Conservation (phyloP, 1,140 invertebrate species). For the Octopus bimaculoides region DNA sequence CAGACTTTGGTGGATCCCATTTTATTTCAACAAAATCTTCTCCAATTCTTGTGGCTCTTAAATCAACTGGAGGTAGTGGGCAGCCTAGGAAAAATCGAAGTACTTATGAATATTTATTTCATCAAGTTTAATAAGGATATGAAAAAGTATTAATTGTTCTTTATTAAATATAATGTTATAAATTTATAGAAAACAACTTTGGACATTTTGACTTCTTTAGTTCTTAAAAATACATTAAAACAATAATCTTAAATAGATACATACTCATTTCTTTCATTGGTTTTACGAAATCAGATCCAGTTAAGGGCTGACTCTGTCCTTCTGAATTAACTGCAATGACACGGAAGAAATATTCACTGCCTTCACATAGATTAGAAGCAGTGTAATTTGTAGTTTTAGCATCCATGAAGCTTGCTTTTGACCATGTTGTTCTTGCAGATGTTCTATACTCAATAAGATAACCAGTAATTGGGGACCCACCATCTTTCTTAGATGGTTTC, state of each 20-base stretch:
- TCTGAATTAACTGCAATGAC: constrained; percentile 81
- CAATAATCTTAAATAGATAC: constrained; percentile 12
- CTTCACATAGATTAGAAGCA: constrained; percentile 31
- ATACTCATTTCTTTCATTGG: constrained; percentile 87
- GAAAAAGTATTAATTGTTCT: not conserved
- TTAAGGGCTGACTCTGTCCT: constrained; percentile 84
- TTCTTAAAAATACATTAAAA: not conserved
- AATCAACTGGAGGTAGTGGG: constrained; percentile 86
- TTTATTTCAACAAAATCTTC: constrained; percentile 91
- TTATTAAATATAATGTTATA: constrained; percentile 39
- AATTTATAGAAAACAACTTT: not conserved
- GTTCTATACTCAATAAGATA: constrained; percentile 54
- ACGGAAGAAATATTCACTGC: constrained; percentile 37
- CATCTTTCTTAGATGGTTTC: constrained; percentile 46
- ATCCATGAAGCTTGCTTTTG: constrained; percentile 66
- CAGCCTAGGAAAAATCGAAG: constrained; percentile 65
- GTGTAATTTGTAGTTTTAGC: constrained; percentile 58
- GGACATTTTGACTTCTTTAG: not conserved
- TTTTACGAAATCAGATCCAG: constrained; percentile 84
- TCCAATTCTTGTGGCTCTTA: constrained; percentile 87
- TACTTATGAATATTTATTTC: constrained; percentile 20
- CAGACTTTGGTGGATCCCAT: constrained; percentile 85
- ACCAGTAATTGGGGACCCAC: constrained; percentile 43
- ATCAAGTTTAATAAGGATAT: not conserved
- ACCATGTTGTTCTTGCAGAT: constrained; percentile 77